Base-by-base conservation (phyloP, 23 tunicate genomes). In the Ascidia mentula region DNA sequence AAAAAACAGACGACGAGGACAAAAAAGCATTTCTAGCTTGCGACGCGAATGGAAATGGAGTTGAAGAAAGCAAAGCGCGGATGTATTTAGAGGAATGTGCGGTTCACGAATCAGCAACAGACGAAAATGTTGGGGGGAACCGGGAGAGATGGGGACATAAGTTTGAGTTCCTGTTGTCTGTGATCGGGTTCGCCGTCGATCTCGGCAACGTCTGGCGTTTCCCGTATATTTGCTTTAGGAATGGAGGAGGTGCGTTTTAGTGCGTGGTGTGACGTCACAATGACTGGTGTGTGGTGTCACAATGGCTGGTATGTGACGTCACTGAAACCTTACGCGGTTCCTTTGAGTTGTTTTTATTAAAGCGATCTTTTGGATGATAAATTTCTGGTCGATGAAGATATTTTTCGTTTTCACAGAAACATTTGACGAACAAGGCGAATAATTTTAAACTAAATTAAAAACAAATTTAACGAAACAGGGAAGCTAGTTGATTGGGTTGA, bases 191-290 rank as follows among this genome's bases (percentile, higher is more conserved):
- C 40, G 97, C 97, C 9, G 97, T 91, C 8, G 97, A 91, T 77
- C 84, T 91, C 9, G 97, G 97, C 31, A 91, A 91, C 59, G 97
- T 91, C 18, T 91, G 97, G 97, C 77, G 97, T 31, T 91, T 91
- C 45, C 97, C 97, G 1, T 91, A 91, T 38, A 69, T 91, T 77
- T 85, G 90, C 45, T 85, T 75, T 72, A 60, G 82, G 65, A 91
- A 91, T 72, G 97, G 97, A 53, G 97, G 97, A 91, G 97, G 97
- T 91, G 59, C 18, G 80, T 18, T 17, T n/a, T 22, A n/a, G 34
- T 36, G 36, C 0, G 2, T 45, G 69, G 4, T 34, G n/a, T n/a
- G n/a, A n/a, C n/a, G n/a, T n/a, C n/a, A n/a, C n/a, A n/a, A n/a
- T n/a, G n/a, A n/a, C n/a, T n/a, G n/a, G n/a, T n/a, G n/a, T n/a